Percentiles rank a stretch among this genome's conserved stretches.
Evolutionary conservation across 2,888 invertebrate genomes (phyloP).

Genomic region (Pristionchus japonicus): DNA sequence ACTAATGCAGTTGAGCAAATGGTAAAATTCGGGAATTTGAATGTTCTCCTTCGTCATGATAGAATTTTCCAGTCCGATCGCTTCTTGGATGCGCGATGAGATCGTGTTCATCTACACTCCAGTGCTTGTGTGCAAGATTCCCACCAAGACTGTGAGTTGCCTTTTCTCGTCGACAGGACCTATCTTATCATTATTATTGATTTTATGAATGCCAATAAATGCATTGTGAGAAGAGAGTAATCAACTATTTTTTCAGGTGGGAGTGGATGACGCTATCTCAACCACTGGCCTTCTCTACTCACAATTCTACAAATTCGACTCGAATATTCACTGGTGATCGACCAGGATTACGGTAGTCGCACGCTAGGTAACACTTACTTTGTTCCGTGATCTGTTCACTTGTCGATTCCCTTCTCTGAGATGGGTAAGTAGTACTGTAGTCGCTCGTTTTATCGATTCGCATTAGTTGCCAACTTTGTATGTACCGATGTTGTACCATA

Average conservation of each 20-base stretch:
- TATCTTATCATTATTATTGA: too few relatives aligned
- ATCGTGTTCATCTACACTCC: constrained; percentile 77
- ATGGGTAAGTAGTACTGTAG: neutral
- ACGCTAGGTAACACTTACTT: neutral
- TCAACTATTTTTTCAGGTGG: constrained; percentile 64
- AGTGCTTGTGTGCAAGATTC: constrained; percentile 77
- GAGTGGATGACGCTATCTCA: constrained; percentile 78
- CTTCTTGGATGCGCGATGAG: constrained; percentile 76
- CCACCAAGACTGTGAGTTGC: constrained; percentile 75
- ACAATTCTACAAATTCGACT: constrained; percentile 71
- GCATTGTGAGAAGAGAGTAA: neutral
- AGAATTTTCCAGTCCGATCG: constrained; percentile 71
- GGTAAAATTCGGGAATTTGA: too few relatives aligned
- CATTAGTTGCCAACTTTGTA: constrained; percentile 4
- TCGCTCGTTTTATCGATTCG: neutral
- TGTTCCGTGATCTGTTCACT: neutral
- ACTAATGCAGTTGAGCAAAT: neutral
- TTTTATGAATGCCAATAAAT: neutral
- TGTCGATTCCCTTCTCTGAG: neutral
- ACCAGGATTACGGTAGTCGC: neutral
- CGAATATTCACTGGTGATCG: constrained; percentile 39
- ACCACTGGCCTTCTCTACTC: constrained; percentile 77
- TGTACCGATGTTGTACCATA: constrained; percentile 3
- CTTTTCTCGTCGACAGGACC: too few relatives aligned
- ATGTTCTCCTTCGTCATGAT: neutral